phyloP scores from a whole-genome alignment of 2,888 invertebrate species.

The Phorcus lineatus region DNA sequence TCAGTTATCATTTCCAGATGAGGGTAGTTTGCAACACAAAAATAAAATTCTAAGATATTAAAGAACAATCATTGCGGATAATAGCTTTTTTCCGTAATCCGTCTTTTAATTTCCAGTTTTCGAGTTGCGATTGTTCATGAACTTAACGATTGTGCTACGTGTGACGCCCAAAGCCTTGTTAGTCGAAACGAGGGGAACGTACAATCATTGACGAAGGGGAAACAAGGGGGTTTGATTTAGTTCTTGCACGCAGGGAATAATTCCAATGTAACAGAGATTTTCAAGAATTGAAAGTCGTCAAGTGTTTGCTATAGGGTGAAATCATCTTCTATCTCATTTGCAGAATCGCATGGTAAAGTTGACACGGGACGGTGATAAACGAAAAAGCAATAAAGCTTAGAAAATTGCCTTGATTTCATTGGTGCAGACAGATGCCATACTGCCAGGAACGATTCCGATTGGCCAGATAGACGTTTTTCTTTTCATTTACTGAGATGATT shows the following conservation, averaged over 20 bases:
- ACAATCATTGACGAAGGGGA: neutral
- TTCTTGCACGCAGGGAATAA: slow-evolving; percentile 11
- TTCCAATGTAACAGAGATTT: slow-evolving; percentile 19
- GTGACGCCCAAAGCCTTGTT: neutral
- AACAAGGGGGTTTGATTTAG: slow-evolving; percentile 21
- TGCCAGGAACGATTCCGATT: neutral
- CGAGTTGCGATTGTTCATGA: slow-evolving; percentile 3
- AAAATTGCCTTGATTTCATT: slow-evolving; percentile 17
- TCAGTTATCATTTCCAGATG: slow-evolving; percentile 1
- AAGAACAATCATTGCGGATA: slow-evolving; percentile 5
- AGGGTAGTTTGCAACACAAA: neutral
- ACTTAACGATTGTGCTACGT: neutral
- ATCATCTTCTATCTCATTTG: slow-evolving; percentile 21
- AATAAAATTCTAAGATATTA: slow-evolving; percentile 7
- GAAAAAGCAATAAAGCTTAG: slow-evolving; percentile 18
- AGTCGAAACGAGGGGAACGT: neutral
- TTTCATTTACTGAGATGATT: slow-evolving; percentile 17
- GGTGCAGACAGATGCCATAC: neutral
- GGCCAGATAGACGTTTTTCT: slow-evolving; percentile 4
- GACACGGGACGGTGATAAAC: slow-evolving; percentile 21
- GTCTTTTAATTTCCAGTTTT: slow-evolving; percentile 24
- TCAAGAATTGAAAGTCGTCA: slow-evolving; percentile 18
- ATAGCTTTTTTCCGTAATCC: slow-evolving; percentile 9
- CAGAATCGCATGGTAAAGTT: slow-evolving; percentile 19
- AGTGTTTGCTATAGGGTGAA: slow-evolving; percentile 23